Conservation (phyloP, 2,113 vertebrate species). For the Fregetta grallaria region DNA sequence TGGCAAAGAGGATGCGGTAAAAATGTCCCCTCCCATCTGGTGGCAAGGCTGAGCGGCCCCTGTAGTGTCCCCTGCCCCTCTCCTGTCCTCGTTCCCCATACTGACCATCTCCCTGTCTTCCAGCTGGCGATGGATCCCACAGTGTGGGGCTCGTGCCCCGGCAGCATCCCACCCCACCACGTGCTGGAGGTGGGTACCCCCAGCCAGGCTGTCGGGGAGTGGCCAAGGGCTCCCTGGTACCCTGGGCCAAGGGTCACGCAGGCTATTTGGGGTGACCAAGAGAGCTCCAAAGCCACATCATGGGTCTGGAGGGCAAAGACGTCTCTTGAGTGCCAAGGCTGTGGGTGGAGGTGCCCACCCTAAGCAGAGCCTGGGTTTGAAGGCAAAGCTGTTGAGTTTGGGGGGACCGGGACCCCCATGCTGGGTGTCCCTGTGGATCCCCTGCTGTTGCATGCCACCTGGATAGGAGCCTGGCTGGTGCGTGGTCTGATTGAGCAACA, state of each 20-base stretch:
- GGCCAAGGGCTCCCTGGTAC: accelerated
- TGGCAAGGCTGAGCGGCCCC: background rate
- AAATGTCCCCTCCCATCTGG: background rate
- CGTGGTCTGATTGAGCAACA: background rate
- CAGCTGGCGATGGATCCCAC: background rate
- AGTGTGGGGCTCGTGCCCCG: background rate
- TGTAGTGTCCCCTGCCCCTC: background rate
- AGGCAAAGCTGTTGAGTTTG: background rate
- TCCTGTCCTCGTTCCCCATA: background rate
- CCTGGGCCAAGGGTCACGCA: background rate
- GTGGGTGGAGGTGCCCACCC: background rate
- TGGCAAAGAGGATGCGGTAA: constrained; percentile 62
- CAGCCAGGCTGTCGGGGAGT: accelerated
- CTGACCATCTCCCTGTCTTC: background rate
- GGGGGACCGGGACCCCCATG: too few relatives aligned
- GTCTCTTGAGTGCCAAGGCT: background rate
- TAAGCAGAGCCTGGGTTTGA: background rate
- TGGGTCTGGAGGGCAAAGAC: background rate
- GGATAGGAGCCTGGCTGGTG: background rate
- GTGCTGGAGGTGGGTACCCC: constrained; percentile 49
- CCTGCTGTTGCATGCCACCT: background rate
- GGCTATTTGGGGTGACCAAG: accelerated
- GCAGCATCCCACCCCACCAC: background rate
- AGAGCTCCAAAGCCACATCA: background rate
- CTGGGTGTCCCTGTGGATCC: accelerated